Evolutionary conservation across 2,888 invertebrate genomes (phyloP).

Genomic region (Hipparchia sbordonii): DNA sequence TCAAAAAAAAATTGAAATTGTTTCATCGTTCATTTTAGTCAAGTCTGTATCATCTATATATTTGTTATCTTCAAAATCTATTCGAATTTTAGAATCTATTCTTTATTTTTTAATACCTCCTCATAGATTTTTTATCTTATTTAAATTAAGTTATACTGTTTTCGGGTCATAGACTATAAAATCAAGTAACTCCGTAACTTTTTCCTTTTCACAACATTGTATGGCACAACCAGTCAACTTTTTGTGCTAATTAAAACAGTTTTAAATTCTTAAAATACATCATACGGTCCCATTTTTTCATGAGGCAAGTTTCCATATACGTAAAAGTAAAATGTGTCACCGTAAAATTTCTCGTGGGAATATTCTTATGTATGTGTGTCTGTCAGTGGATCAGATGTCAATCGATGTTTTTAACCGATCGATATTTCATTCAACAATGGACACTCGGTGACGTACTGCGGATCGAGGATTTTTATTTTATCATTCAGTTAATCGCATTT

Average conservation of each 20-base stretch:
- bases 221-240: slow-evolving; percentile 1
- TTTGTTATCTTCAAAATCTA: no score
- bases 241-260: slow-evolving; percentile 27
- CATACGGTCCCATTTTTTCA: slow-evolving; percentile 21
- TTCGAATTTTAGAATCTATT: no score
- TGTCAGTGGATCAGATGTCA: slow-evolving; percentile 16
- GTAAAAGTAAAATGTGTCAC: slow-evolving; percentile 31
- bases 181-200: neutral
- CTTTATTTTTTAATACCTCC: no score
- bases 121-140: no score
- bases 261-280: slow-evolving; percentile 24
- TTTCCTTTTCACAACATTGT: neutral
- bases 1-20: no score
- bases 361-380: slow-evolving; percentile 2
- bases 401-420: slow-evolving; percentile 5
- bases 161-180: neutral
- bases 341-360: slow-evolving; percentile 32
- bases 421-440: slow-evolving; percentile 23
- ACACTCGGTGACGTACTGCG: neutral
- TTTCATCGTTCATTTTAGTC: no score
- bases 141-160: neutral
- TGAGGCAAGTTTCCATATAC: slow-evolving; percentile 27
- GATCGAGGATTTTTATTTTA: neutral
- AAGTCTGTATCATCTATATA: no score
- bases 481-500: neutral